These are phyloP conservation scores for Caenorhabditis sp. DNA, from an alignment of 2,888 invertebrate genomes.

Conservation along the genomic window DNA sequence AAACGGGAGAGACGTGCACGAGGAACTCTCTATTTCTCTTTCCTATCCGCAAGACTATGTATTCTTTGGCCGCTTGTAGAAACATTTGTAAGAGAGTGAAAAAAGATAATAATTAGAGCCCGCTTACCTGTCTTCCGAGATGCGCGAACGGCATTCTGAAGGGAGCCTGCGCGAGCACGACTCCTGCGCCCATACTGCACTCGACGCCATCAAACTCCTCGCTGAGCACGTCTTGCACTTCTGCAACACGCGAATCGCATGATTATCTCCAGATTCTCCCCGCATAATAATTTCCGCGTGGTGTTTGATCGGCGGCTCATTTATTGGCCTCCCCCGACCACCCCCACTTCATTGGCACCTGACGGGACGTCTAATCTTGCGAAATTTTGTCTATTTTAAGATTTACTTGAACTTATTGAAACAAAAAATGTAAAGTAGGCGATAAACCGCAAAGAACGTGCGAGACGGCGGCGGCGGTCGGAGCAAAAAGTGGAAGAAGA, in stretches of 20 bases:
- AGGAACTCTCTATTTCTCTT: too few species aligned
- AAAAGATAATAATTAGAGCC: too few species aligned
- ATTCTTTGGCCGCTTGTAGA: conserved; percentile 13
- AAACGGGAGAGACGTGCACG: conserved; percentile 9
- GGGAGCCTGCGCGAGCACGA: conserved; percentile 68
- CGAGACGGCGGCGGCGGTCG: not conserved
- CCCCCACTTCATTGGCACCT: conserved; percentile 31
- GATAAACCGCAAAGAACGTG: conserved; percentile 1
- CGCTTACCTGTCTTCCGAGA: conserved; percentile 64
- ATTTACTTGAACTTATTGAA: not conserved
- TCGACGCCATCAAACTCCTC: conserved; percentile 69
- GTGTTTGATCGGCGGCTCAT: conserved; percentile 36
- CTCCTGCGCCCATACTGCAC: conserved; percentile 70
- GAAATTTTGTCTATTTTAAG: conserved; percentile 15
- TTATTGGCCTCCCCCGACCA: conserved; percentile 24
- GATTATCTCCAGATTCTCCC: not conserved
- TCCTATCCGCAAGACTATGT: conserved; percentile 1
- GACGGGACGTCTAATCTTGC: conserved; percentile 23
- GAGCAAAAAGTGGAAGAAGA: not conserved
- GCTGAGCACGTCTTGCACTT: conserved; percentile 68
- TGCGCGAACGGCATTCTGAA: conserved; percentile 65
- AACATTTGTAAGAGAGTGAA: not conserved
- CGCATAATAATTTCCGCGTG: conserved; percentile 14
- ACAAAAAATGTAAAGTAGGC: conserved; percentile 35
- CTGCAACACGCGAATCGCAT: conserved; percentile 40